phyloP scores from a whole-genome alignment of 64 coral and sea anemone genomes.

The Porites lutea region DNA sequence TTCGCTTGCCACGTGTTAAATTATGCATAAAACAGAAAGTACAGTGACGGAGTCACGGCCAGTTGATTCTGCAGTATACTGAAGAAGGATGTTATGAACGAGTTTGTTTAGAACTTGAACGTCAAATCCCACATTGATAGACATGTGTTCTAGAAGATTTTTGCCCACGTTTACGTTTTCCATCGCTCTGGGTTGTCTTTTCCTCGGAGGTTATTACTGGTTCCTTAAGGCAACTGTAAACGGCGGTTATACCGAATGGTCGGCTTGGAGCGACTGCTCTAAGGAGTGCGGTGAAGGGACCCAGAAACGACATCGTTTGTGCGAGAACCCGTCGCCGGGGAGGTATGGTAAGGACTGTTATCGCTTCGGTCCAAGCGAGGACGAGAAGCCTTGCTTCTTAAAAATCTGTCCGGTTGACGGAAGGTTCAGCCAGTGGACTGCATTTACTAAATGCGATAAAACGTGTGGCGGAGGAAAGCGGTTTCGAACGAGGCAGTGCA shows the following conservation, averaged over 20 bases:
- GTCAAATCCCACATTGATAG: neutral
- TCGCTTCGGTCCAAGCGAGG: neutral
- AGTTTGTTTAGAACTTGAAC: neutral
- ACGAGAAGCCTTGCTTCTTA: constrained; percentile 24
- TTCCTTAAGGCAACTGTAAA: neutral
- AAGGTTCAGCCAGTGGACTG: constrained; percentile 76
- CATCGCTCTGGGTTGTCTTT: neutral
- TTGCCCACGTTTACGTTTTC: neutral
- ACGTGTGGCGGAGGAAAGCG: constrained; percentile 88
- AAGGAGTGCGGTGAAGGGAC: constrained; percentile 18
- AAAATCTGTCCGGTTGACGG: constrained; percentile 69
- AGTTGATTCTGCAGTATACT: neutral
- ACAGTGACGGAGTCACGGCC: neutral
- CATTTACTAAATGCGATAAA: constrained; percentile 77
- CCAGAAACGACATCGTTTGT: neutral
- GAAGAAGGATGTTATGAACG: neutral
- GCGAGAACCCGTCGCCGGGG: neutral
- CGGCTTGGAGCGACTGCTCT: neutral
- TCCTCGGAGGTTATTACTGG: neutral
- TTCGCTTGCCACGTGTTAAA: constrained; percentile 26
- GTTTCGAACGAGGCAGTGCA: constrained; percentile 78
- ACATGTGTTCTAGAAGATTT: constrained; percentile 39
- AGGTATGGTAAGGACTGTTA: constrained; percentile 25
- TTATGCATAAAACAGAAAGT: neutral
- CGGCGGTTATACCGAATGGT: constrained; percentile 38